Evolutionary conservation across 1,140 invertebrate species (phyloP), one percentile per base, ranked within the genome.

Genomic region (Schlechtendalia chinensis): DNA sequence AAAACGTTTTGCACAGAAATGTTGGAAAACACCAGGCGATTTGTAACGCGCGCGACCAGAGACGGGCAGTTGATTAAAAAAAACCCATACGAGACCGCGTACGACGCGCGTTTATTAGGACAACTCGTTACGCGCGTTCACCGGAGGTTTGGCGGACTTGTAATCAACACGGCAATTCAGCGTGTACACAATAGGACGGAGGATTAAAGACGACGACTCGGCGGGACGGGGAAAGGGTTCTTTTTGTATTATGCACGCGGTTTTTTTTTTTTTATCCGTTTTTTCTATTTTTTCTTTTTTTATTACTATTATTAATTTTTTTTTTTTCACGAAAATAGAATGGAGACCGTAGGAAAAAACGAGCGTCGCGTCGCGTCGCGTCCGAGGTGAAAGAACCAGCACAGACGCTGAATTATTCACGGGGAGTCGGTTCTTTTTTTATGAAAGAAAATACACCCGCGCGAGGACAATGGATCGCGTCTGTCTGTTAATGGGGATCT

Each of bases 381-480:
- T 69, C 39, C 39, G 27, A 74, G 29, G 71, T 32, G 53, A 74
- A 74, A 74, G 24, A 74, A 74, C 14, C 12, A 50, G 5, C 5
- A 22, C 69, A 74, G 71, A 74, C 54, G 71, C 24, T 54, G 53
- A 32, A 32, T 74, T 56, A 54, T 32, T 74, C 29, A 74, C 71
- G 71, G 69, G 16, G 17, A 27, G 71, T 56, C 50, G 71, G 71
- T 74, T 54, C 27, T 74, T n/a, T 72, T 72, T 16, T n/a, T n/a
- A n/a, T 24, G n/a, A 72, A 53, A 45, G 14, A 53, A 32, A 63
- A 63, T 17, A 32, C 17, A 29, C n/a, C 19, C 47, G 14, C 45
- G 47, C 14, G 14, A 10, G 47, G 47, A 72, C 69, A 72, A 72
- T 72, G 47, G 69, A 2, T 29, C 24, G 45, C 22, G 22, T 72